phyloP scores from a whole-genome alignment of 2,797 vertebrate genomes.

The Chelonia mydas region DNA sequence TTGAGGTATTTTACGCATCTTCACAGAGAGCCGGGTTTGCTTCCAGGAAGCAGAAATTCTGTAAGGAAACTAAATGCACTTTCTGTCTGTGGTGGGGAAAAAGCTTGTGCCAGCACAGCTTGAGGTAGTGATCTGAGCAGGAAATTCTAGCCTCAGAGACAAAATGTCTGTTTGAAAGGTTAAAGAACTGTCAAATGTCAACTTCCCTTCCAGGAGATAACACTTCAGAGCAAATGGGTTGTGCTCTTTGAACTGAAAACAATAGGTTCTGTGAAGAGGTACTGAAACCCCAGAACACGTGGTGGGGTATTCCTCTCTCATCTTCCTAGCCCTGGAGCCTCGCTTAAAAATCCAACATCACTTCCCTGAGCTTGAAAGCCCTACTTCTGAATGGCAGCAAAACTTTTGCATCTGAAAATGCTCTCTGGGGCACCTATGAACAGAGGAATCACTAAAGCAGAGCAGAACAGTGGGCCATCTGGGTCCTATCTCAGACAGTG shows the following conservation, averaged over 20 bases:
- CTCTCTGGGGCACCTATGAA: neutral
- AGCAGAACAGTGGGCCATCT: neutral
- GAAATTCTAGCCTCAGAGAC: slow-evolving; percentile 17
- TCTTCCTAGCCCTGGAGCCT: neutral
- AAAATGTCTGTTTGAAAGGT: slow-evolving; percentile 31
- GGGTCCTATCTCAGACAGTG: neutral
- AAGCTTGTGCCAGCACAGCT: neutral
- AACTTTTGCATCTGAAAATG: neutral
- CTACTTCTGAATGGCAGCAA: neutral
- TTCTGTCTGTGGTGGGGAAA: neutral
- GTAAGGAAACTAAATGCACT: accelerated
- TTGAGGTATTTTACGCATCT: neutral
- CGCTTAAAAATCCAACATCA: neutral
- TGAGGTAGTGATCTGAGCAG: neutral
- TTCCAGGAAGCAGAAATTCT: neutral
- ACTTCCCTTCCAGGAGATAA: slow-evolving; percentile 53
- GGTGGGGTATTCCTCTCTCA: accelerated
- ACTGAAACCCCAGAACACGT: neutral
- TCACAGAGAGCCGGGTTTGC: neutral
- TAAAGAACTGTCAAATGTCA: slow-evolving; percentile 66
- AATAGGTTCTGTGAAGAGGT: neutral
- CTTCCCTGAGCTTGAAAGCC: neutral
- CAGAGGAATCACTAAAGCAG: neutral
- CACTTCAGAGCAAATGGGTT: neutral
- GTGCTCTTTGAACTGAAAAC: neutral